These are phyloP conservation scores for Ranitomeya variabilis DNA, from an alignment of 2,113 vertebrate genomes.

Conservation along the genomic window DNA sequence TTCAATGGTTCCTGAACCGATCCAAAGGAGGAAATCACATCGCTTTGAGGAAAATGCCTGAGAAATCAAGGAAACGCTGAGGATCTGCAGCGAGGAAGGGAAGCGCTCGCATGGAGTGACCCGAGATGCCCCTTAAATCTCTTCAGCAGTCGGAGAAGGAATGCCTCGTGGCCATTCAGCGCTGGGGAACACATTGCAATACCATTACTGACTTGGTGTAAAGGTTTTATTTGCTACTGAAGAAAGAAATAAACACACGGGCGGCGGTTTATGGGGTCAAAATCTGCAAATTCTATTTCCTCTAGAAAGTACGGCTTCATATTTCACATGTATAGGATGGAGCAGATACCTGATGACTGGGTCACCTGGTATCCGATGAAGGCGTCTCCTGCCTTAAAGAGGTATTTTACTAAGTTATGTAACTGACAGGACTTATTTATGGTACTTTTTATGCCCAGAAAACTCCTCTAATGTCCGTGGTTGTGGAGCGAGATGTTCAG, in stretches of 20 bases:
- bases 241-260: constrained; percentile 12
- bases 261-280: neutral
- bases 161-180: constrained; percentile 7
- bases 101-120: neutral
- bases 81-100: neutral
- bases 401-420: too few species aligned
- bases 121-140: constrained; percentile 25
- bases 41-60: neutral
- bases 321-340: too few species aligned
- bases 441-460: too few species aligned
- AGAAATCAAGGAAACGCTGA: neutral
- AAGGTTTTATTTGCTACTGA: neutral
- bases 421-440: too few species aligned
- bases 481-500: too few species aligned
- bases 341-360: too few species aligned
- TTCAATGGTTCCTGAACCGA: neutral
- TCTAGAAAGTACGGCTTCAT: neutral
- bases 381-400: too few species aligned
- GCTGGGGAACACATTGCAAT: neutral
- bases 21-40: neutral
- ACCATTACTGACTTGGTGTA: neutral
- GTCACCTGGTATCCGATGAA: too few species aligned
- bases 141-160: constrained; percentile 16
- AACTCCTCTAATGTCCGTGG: too few species aligned
- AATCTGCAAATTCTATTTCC: neutral